A percentile compares a stretch with the other conserved stretches of the same genome.
Conservation (phyloP, 2,797 vertebrate species). For the Tragelaphus oryx region DNA sequence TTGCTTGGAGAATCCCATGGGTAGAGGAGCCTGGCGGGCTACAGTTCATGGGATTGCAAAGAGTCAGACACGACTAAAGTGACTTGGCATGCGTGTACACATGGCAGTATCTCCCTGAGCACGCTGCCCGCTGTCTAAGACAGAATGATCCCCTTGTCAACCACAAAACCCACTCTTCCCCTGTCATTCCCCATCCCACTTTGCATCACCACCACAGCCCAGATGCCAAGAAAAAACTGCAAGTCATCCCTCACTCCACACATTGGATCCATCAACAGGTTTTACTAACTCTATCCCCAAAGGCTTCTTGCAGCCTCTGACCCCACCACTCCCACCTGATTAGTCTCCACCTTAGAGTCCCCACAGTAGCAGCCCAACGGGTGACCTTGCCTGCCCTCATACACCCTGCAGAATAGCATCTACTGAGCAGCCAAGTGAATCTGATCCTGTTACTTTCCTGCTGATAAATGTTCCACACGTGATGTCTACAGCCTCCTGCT, state of each 20-base stretch:
- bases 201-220: not conserved
- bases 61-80: not conserved
- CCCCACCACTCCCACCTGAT: rapidly evolving
- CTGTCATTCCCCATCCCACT: not conserved
- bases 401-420: not conserved
- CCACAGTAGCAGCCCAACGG: rapidly evolving
- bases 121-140: not conserved
- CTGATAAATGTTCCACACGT: rapidly evolving
- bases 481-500: rapidly evolving
- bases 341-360: not conserved
- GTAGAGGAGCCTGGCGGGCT: rapidly evolving
- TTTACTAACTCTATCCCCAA: not conserved
- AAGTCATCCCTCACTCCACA: not conserved
- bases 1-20: not conserved
- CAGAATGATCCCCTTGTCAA: not conserved
- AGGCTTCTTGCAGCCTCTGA: not conserved
- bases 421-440: not conserved
- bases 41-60: not conserved
- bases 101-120: not conserved
- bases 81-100: rapidly evolving
- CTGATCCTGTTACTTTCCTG: not conserved
- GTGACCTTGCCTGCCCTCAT: not conserved
- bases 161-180: not conserved
- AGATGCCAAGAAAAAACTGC: not conserved
- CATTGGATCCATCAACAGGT: not conserved